phyloP scores from a whole-genome alignment of 2,113 vertebrate genomes.

The Oreochromis tanganicae region DNA sequence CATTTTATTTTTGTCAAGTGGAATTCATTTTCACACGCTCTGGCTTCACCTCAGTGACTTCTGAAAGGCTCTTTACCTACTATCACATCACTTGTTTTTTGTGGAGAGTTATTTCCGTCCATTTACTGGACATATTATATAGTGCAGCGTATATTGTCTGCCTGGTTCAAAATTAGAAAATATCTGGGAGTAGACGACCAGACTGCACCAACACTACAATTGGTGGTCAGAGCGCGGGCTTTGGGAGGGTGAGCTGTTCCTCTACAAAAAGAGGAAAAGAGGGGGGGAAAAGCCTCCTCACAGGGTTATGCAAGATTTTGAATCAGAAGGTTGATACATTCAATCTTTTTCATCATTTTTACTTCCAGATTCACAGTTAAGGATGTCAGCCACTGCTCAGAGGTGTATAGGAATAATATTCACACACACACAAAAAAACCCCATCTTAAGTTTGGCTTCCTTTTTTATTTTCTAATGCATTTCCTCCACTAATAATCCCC shows the following conservation, averaged over 20 bases:
- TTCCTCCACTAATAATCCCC: not conserved
- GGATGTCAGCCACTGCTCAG: not conserved
- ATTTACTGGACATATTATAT: not conserved
- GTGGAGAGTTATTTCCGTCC: not conserved
- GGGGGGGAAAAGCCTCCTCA: not conserved
- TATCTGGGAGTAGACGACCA: constrained; percentile 11
- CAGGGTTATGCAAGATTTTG: not conserved
- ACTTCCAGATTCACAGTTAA: not conserved
- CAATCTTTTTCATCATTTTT: not conserved
- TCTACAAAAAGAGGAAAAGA: constrained; percentile 2
- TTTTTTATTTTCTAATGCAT: not conserved
- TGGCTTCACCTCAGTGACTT: not conserved
- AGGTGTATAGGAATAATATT: not conserved
- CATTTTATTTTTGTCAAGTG: not conserved
- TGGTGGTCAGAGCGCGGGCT: constrained; percentile 40
- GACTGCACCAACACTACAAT: constrained; percentile 22
- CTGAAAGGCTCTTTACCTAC: not conserved
- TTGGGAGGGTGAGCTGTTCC: not conserved
- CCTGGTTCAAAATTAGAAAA: constrained; percentile 22
- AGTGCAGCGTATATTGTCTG: not conserved
- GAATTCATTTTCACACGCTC: not conserved
- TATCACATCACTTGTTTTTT: not conserved
- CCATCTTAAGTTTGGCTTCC: not conserved
- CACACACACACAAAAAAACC: not conserved
- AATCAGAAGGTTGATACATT: not conserved